Evolutionary conservation across 2,888 invertebrate species (phyloP).

Genomic region (Agrilus cyanescens): DNA sequence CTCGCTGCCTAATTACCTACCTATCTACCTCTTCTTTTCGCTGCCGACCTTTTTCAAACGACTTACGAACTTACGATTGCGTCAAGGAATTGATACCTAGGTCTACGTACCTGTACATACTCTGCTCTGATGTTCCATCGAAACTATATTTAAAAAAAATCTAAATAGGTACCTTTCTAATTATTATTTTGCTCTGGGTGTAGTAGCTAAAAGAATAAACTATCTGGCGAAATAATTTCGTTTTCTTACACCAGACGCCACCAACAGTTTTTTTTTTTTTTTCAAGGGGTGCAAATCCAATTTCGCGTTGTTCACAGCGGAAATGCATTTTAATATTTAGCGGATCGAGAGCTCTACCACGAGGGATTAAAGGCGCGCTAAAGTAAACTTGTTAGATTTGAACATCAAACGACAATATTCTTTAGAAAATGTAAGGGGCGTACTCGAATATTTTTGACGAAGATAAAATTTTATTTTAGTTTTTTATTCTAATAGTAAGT

Average conservation of each 20-base stretch:
- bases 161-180: no score
- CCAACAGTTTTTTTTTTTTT: no score
- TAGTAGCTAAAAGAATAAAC: constrained; percentile 2
- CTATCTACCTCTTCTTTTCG: no score
- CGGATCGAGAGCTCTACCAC: background rate
- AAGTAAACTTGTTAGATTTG: no score
- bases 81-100: background rate
- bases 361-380: no score
- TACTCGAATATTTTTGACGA: no score
- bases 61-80: background rate
- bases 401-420: no score
- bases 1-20: constrained; percentile 5
- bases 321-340: background rate
- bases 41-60: background rate
- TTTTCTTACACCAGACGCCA: constrained; percentile 7
- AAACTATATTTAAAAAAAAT: no score
- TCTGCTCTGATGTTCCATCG: no score
- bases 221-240: constrained; percentile 3
- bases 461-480: no score
- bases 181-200: background rate
- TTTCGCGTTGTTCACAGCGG: background rate
- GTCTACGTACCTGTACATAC: background rate
- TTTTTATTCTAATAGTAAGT: no score
- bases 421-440: no score
- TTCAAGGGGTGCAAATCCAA: background rate